Base-by-base conservation (phyloP, 92 coral and sea anemone genomes). In the Blastomussa wellsi region DNA sequence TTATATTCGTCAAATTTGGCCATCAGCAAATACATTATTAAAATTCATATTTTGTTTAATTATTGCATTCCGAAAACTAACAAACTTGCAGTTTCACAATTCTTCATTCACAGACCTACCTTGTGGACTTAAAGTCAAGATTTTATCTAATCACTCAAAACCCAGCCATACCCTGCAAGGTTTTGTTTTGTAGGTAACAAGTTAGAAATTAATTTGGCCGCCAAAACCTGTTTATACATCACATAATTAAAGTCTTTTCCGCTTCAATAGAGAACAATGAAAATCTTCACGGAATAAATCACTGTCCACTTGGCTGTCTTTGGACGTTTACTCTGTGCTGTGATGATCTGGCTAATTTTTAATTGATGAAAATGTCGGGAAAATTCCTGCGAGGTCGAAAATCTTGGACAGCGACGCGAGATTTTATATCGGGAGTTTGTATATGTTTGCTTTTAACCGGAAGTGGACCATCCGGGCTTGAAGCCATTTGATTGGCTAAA, bases 41-140 rank as follows among this genome's bases (percentile, higher is more conserved):
- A 74, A 59, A 74, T 83, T 68, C 74, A 75, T 44, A 64, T 83
- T 83, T 74, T 83, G 87, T 83, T 83, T 83, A 31, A 83, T 74
- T 37, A 60, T 33, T 62, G 64, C 87, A 83, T 83, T 83, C 87
- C 87, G 42, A 29, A 20, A 48, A 42, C 74, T 31, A 33, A 28
- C 59, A 53, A 74, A 72, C 60, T 74, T 60, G 73, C 32, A 20
- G 64, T 60, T 83, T 74, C 74, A 74, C 81, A 74, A 74, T 74
- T 53, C 57, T 74, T 38, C n/a, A 59, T 7, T 31, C 80, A n/a
- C 72, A 69, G 51, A 70, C 62, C 44, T 41, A n/a, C 74, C 87
- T 60, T 26, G 17, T 60, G 81, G 74, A 70, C 64, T 74, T 53
- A 10, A 11, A 36, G 80, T 41, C 64, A 38, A 74, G 74, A 17